Conservation (phyloP, 2,113 vertebrate genomes). For the Paedocypris sp. region DNA sequence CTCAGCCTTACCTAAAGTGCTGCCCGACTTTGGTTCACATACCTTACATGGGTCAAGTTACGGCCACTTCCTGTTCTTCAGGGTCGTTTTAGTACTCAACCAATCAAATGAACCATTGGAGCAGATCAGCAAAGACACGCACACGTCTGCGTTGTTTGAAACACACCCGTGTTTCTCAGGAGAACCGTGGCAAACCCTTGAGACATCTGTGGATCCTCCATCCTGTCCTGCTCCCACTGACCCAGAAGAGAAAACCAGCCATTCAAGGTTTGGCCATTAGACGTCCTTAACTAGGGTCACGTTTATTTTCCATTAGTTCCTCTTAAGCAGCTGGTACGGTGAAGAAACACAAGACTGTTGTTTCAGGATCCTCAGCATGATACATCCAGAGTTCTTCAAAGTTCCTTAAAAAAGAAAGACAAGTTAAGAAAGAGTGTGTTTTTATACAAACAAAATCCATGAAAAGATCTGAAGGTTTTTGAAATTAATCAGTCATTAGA, state of each 20-base stretch:
- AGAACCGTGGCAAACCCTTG: background rate
- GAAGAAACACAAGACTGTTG: background rate
- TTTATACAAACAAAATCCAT: background rate
- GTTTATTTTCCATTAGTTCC: background rate
- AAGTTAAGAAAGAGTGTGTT: background rate
- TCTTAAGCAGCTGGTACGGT: background rate
- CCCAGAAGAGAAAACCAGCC: slow-evolving; percentile 4
- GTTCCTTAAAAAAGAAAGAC: slow-evolving; percentile 7
- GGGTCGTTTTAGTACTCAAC: background rate
- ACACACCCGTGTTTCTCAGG: background rate
- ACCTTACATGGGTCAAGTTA: slow-evolving; percentile 10
- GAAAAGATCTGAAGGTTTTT: background rate
- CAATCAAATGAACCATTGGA: background rate
- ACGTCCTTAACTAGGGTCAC: background rate
- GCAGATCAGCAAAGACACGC: background rate
- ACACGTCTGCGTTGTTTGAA: background rate
- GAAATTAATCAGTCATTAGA: background rate
- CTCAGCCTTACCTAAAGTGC: background rate
- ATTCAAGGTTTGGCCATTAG: background rate
- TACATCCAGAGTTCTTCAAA: background rate
- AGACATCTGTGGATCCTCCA: slow-evolving; percentile 17
- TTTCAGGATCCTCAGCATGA: background rate
- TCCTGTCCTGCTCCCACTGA: background rate
- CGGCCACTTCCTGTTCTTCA: slow-evolving; percentile 11
- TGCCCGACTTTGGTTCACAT: background rate